These are phyloP conservation scores for Heterohyrax brucei DNA, from an alignment of 2,797 vertebrate genomes.

Conservation along the genomic window DNA sequence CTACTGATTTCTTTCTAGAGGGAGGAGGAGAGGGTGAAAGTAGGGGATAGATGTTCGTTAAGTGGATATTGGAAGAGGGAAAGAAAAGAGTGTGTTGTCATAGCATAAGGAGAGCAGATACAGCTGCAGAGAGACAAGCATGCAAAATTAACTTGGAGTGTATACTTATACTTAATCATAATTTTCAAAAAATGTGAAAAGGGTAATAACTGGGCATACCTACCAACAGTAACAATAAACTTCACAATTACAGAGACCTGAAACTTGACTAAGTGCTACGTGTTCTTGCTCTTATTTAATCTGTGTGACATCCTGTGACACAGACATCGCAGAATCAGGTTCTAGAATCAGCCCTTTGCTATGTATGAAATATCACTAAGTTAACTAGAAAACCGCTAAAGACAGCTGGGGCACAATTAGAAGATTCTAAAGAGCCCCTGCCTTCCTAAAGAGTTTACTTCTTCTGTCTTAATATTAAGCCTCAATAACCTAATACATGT, in stretches of 20 bases:
- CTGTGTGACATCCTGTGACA: background rate
- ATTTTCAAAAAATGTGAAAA: no score
- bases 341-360: conserved; percentile 9
- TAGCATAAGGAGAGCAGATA: no score
- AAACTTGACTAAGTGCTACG: background rate
- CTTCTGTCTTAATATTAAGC: conserved; percentile 21
- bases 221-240: background rate
- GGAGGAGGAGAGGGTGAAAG: no score
- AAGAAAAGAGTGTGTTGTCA: no score
- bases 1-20: no score
- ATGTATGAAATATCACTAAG: conserved; percentile 46
- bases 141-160: no score
- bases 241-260: background rate
- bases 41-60: no score
- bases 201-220: background rate
- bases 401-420: background rate
- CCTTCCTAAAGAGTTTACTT: conserved; percentile 59
- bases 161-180: no score
- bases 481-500: conserved; percentile 37
- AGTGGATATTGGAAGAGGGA: no score
- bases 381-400: conserved; percentile 26
- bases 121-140: no score
- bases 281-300: background rate
- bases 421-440: conserved; percentile 41
- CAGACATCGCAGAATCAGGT: background rate